Conservation (phyloP, 1,140 invertebrate genomes). For the Eueides isabella region DNA sequence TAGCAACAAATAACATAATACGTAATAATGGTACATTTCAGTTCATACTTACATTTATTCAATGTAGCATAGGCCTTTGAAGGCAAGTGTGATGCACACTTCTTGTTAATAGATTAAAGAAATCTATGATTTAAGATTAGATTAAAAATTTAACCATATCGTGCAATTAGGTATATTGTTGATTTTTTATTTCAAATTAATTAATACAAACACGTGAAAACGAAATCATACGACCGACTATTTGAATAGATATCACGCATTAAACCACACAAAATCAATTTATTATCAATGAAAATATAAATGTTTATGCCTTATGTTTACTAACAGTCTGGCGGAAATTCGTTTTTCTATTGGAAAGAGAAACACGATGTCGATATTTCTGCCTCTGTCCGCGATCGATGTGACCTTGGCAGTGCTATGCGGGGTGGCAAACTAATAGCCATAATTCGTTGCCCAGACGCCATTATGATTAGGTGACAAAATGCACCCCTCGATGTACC, state of each 20-base stretch:
- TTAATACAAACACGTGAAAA: too few species aligned
- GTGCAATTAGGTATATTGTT: too few species aligned
- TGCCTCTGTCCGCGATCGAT: constrained; percentile 58
- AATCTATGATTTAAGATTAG: too few species aligned
- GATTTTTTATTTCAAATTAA: too few species aligned
- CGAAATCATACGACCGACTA: too few species aligned
- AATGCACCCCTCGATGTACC: constrained; percentile 6
- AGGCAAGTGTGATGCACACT: too few species aligned
- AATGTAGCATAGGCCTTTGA: too few species aligned
- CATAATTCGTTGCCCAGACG: constrained; percentile 32
- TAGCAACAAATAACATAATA: too few species aligned
- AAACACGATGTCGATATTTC: constrained; percentile 18
- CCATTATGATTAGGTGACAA: constrained; percentile 35
- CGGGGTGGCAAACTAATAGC: constrained; percentile 37
- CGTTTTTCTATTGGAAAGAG: constrained; percentile 39
- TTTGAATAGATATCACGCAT: not conserved
- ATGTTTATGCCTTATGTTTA: constrained; percentile 48
- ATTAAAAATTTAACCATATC: too few species aligned
- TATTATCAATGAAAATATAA: not conserved
- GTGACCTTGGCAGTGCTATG: constrained; percentile 71
- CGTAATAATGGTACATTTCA: too few species aligned
- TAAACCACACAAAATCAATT: not conserved
- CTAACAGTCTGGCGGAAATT: constrained; percentile 49
- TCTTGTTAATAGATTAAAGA: too few species aligned
- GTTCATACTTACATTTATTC: too few species aligned